Evolutionary conservation across 2,797 vertebrate species (phyloP), one percentile per base, ranked within the genome.

Genomic region (Hoplostethus atlanticus): DNA sequence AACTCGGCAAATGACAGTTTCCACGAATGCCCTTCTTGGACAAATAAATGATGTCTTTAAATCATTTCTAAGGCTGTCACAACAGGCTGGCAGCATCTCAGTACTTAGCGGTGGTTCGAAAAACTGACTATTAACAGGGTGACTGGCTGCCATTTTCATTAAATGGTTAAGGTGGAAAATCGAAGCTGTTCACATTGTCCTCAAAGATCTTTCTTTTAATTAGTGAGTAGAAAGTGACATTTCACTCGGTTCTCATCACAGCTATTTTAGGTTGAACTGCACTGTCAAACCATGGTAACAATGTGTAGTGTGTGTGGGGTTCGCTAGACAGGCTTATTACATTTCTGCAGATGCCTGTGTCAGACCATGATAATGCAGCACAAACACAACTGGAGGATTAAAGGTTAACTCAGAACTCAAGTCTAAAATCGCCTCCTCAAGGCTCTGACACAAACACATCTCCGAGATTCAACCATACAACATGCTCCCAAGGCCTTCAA

Each of bases 311-410:
- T 87, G 72, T 85, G 60, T 10, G 51, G 31, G 36, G 72, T 48
- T 83, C 80, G 86, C 53, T 83, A 87, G 86, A 88, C 84, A 88
- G 83, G 47, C 79, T 89, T 85, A 92, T 92, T 90, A 86, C 73
- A 85, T 87, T 88, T 81, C 74, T 78, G 65, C 83, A 83, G 86
- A 83, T 92, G 81, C 87, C 81, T 83, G 57, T 54, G 82, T 82
- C 28, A 50, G 64, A 76, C 80, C 59, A 55, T 75, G 71, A 88
- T 84, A 82, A 82, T 77, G 63, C 73, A 63, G 80, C 67, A 72
- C 80, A 89, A 83, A 83, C 53, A 80, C 78, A 25, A 56, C 47
- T 50, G 42, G 64, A 66, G 62, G 58, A 64, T 79, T 59, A 55
- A 53, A 75, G 90, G 77, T 83, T 84, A 60, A 86, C 76, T 79